phyloP scores from a whole-genome alignment of 2,888 invertebrate genomes.

The Syritta pipiens region DNA sequence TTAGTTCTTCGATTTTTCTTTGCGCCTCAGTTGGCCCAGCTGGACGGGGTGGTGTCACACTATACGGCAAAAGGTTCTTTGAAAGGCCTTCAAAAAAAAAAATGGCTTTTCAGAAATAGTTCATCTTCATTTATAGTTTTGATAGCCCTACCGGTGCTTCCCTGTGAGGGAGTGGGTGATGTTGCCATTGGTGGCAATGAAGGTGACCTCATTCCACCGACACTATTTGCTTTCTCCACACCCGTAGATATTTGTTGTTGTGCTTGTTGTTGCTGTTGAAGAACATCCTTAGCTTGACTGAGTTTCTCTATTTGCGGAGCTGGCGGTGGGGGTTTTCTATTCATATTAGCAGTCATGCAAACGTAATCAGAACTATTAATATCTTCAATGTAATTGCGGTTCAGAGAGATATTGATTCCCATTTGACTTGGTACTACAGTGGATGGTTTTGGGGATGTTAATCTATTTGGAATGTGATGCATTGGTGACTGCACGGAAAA shows the following conservation, averaged over 20 bases:
- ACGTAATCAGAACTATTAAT: constrained; percentile 90
- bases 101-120: no score
- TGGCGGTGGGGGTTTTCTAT: constrained; percentile 68
- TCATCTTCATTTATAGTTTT: no score
- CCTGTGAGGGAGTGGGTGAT: constrained; percentile 85
- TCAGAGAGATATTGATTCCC: constrained; percentile 77
- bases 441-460: constrained; percentile 46
- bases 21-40: constrained; percentile 95
- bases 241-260: constrained; percentile 59
- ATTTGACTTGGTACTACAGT: constrained; percentile 46
- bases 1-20: constrained; percentile 94
- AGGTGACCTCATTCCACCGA: constrained; percentile 54
- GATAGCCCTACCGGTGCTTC: constrained; percentile 83
- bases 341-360: constrained; percentile 89
- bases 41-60: constrained; percentile 92
- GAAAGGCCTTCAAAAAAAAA: constrained; percentile 79
- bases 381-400: constrained; percentile 82
- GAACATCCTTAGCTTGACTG: constrained; percentile 32
- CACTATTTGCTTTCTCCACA: constrained; percentile 46
- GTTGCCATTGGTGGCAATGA: constrained; percentile 76
- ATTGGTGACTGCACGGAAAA: constrained; percentile 61
- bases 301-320: constrained; percentile 43
- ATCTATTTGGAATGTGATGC: constrained; percentile 72
- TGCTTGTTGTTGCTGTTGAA: constrained; percentile 66
- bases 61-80: constrained; percentile 89